Base-by-base conservation (phyloP, 2,888 invertebrate species). In the Smittia sp. region DNA sequence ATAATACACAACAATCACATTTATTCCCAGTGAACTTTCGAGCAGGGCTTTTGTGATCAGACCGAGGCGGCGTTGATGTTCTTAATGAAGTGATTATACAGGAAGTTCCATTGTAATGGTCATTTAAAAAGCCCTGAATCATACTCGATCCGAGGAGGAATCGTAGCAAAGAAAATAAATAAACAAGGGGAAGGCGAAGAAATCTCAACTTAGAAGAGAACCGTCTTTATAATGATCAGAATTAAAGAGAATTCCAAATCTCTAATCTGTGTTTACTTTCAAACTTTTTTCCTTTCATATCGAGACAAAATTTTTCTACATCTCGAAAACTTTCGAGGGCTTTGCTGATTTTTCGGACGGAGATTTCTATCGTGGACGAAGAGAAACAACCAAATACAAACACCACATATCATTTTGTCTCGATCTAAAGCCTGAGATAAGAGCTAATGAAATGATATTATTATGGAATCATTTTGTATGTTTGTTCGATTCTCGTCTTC, bases 1-100 rank as follows among this genome's bases (percentile, higher is more conserved):
- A 46, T 68, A 68, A 68, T 68, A 68, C 68, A 68, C 41, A 68
- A 68, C 68, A 68, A 68, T 68, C 68, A 68, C 68, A 68, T 41
- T 46, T 68, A 41, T 32, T 65, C 46, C 20, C 39, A 66, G 15
- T 66, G 66, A 66, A 66, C 67, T 67, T 67, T 41, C 13, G 18
- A 22, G 11, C 58, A 62, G 66, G 66, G 66, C 38, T 66, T 66
- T 66, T 46, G 46, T 32, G 32, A 32, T 32, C 32, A 32, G 9
- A 32, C 2, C 46, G 46, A 46, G 20, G 58, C 9, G 9, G 15
- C 22, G 41, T 67, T 41, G 67, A 67, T 67, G 39, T 20, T 13
- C 32, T 32, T 69, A 69, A 69, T 69, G 54, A 69, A 69, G 69
- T 69, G 69, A 69, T 54, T 69, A 69, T 54, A 69, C 69, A 69